phyloP scores from a whole-genome alignment of 2,113 vertebrate genomes.

The Thamnaconus septentrionalis region DNA sequence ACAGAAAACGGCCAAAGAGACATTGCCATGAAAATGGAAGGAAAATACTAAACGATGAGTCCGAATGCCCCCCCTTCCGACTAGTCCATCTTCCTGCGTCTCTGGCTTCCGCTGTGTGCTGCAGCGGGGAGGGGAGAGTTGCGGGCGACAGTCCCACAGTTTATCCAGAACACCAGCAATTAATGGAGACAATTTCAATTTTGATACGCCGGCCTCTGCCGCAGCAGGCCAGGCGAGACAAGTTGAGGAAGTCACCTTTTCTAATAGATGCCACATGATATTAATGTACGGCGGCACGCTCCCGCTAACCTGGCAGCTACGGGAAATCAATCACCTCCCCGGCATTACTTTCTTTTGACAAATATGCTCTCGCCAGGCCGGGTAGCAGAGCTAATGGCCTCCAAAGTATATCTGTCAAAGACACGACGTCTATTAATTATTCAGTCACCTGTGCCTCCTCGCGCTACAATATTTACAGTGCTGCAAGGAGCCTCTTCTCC shows the following conservation, averaged over 20 bases:
- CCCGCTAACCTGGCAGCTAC: slow-evolving; percentile 64
- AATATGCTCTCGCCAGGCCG: slow-evolving; percentile 64
- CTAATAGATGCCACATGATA: slow-evolving; percentile 69
- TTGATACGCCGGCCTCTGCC: slow-evolving; percentile 38
- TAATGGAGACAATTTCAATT: slow-evolving; percentile 66
- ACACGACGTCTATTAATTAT: slow-evolving; percentile 76
- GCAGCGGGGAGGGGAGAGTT: not conserved
- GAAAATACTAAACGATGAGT: not conserved
- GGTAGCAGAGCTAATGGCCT: slow-evolving; percentile 72
- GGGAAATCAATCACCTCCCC: slow-evolving; percentile 68
- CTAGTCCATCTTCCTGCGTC: not conserved
- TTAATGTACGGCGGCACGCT: slow-evolving; percentile 60
- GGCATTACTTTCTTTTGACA: slow-evolving; percentile 66
- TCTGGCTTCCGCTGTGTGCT: too few relatives aligned
- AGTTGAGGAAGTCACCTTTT: slow-evolving; percentile 63
- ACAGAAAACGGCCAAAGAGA: not conserved
- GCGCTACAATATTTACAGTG: slow-evolving; percentile 71
- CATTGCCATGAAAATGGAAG: not conserved
- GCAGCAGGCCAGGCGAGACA: slow-evolving; percentile 30
- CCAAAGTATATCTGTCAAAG: slow-evolving; percentile 75
- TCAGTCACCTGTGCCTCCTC: slow-evolving; percentile 60
- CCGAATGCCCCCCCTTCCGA: not conserved
- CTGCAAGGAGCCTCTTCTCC: slow-evolving; percentile 38
- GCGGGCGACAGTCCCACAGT: slow-evolving; percentile 1
- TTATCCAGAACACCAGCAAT: slow-evolving; percentile 46